Conservation (phyloP, 2,113 vertebrate species). For the Gymnarchus niloticus region DNA sequence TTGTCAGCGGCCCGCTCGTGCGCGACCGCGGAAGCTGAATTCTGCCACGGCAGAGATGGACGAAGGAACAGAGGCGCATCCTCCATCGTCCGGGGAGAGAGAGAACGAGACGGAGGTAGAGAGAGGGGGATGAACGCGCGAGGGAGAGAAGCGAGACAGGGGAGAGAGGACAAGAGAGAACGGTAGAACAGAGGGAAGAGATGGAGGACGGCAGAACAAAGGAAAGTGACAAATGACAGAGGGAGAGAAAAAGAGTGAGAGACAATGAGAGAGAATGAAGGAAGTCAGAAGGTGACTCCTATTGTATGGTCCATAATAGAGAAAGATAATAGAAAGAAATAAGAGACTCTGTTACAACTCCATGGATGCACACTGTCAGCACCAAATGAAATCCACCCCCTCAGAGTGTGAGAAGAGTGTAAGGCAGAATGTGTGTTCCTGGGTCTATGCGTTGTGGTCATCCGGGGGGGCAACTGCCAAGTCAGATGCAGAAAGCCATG, state of each 20-base stretch:
- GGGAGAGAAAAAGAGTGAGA: not conserved
- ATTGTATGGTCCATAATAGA: not conserved
- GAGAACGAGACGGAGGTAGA: not conserved
- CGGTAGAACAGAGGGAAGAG: not conserved
- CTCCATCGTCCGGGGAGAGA: conserved; percentile 22
- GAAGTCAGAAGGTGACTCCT: not conserved
- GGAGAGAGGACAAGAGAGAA: not conserved
- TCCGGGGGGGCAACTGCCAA: too few relatives aligned
- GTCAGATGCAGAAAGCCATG: too few relatives aligned
- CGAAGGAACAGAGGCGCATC: conserved; percentile 45
- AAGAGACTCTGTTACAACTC: too few relatives aligned
- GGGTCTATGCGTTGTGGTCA: too few relatives aligned
- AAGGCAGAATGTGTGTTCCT: too few relatives aligned
- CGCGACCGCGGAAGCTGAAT: conserved; percentile 43
- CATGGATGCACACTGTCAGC: too few relatives aligned
- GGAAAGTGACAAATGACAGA: not conserved
- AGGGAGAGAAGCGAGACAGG: not conserved
- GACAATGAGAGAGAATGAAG: not conserved
- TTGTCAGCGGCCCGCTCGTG: conserved; percentile 58
- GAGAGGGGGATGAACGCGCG: not conserved
- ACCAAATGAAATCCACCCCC: too few relatives aligned
- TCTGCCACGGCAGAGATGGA: conserved; percentile 49
- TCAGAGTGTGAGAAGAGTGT: too few relatives aligned
- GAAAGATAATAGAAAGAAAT: not conserved
- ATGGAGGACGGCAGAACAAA: not conserved